Base-by-base conservation (phyloP, 92 coral and sea anemone species). In the Galaxea fascicularis region DNA sequence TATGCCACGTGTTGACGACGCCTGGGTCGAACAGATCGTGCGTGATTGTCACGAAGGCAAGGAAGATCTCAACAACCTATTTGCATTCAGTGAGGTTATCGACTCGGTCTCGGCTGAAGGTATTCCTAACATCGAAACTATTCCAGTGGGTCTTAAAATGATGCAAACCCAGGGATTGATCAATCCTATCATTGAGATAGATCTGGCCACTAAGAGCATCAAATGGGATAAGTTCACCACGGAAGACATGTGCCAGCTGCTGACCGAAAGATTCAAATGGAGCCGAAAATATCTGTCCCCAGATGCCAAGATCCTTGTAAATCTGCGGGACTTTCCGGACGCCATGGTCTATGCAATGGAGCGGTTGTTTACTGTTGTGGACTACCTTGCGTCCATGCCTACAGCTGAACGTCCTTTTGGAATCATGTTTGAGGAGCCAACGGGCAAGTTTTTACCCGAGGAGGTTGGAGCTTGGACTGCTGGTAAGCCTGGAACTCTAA, bases 401-500 rank as follows among this genome's bases (percentile, higher is more conserved):
- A n/a, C 76, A 20, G 65, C 47, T 10, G 81, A 87, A 73, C 94
- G 92, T 14, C 96, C 96, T 51, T 83, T 93, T 85, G 96, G 96
- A 22, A 62, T 93, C 51, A 65, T 90, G 12, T 90, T 44, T 68
- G 95, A 92, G 69, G 93, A 90, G 46, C 79, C 93, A 39, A 82
- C 88, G 28, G 95, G 95, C 49, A 86, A 92, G 57, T 87, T 77
- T 69, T 81, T 92, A 20, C 95, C 95, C 18, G 95, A 92, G 44
- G 91, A 89, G 44, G 85, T 90, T 11, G 96, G 94, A 6, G 92
- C 83, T 66, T 90, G 96, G 96, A 93, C 96, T 0, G 90, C 88
- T 3, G 95, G 85, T 79, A 79, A 79, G 59, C 31, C n/a, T n/a
- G n/a, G n/a, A n/a, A n/a, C n/a, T n/a, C n/a, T n/a, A n/a, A n/a